These are phyloP conservation scores for Aspidiotus rigidus DNA, from an alignment of 2,888 invertebrate genomes.

Conservation along the genomic window DNA sequence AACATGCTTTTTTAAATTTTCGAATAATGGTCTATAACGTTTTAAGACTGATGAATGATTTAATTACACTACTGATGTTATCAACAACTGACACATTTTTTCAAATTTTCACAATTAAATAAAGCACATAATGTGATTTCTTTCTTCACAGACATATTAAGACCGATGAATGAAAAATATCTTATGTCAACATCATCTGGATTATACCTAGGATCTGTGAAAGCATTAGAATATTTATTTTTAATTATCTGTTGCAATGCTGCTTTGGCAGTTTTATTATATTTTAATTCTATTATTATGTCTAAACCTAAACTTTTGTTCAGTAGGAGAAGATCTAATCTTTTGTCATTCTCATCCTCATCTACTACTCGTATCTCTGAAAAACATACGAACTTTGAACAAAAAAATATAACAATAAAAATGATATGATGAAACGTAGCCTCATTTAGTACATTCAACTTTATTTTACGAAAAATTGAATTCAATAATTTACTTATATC, in stretches of 20 bases:
- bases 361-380: conserved; percentile 1
- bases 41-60: conserved; percentile 10
- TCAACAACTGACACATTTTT: conserved; percentile 8
- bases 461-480: too few relatives aligned
- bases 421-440: conserved; percentile 5
- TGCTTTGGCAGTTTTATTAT: conserved; percentile 1
- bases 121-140: background rate
- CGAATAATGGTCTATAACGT: conserved; percentile 1
- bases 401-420: background rate
- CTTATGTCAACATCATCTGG: conserved; percentile 1
- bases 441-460: conserved; percentile 7
- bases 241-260: conserved; percentile 6
- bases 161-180: background rate
- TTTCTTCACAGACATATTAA: conserved; percentile 5
- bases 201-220: conserved; percentile 5
- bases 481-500: background rate
- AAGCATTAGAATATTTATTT: conserved; percentile 3
- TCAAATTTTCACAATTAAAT: conserved; percentile 4
- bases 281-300: conserved; percentile 10
- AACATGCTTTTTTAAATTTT: too few relatives aligned
- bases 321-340: conserved; percentile 11
- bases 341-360: background rate
- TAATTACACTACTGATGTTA: too few relatives aligned
- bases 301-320: background rate
- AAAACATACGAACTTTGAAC: conserved; percentile 6